Evolutionary conservation across 2,113 vertebrate species (phyloP).

Genomic region (Proteles cristata): DNA sequence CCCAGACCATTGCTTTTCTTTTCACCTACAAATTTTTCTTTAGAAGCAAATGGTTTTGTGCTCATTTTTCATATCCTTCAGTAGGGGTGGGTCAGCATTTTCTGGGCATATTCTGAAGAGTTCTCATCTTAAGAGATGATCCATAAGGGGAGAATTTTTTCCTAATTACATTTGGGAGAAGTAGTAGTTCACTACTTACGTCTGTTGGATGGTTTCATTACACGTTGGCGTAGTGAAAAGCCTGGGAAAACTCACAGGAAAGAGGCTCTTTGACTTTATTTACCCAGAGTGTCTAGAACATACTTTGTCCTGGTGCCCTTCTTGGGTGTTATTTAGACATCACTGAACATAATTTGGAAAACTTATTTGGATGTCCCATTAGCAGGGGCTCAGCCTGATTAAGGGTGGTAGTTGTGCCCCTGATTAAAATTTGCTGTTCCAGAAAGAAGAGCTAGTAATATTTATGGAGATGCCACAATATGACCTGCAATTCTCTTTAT

Average conservation of each 20-base stretch:
- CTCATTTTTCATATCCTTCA: neutral
- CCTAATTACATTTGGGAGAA: neutral
- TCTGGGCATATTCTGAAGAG: neutral
- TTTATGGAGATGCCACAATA: neutral
- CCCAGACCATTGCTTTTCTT: neutral
- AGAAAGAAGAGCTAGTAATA: neutral
- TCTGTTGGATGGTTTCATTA: neutral
- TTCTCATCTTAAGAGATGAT: neutral
- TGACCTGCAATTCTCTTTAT: neutral
- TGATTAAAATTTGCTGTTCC: neutral
- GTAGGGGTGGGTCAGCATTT: neutral
- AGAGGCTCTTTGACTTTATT: neutral
- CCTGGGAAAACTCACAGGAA: neutral
- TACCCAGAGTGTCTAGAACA: neutral
- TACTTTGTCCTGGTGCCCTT: neutral
- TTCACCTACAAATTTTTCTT: neutral
- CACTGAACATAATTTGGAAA: neutral
- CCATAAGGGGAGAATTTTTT: neutral
- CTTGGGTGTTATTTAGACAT: neutral
- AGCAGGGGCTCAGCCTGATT: neutral
- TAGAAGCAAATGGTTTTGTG: neutral
- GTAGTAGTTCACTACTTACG: neutral
- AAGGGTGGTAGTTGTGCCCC: neutral
- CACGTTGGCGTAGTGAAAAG: too few relatives aligned
- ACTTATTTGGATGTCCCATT: neutral